Evolutionary conservation across 2,888 invertebrate species (phyloP).

Genomic region (Sepiola atlantica): DNA sequence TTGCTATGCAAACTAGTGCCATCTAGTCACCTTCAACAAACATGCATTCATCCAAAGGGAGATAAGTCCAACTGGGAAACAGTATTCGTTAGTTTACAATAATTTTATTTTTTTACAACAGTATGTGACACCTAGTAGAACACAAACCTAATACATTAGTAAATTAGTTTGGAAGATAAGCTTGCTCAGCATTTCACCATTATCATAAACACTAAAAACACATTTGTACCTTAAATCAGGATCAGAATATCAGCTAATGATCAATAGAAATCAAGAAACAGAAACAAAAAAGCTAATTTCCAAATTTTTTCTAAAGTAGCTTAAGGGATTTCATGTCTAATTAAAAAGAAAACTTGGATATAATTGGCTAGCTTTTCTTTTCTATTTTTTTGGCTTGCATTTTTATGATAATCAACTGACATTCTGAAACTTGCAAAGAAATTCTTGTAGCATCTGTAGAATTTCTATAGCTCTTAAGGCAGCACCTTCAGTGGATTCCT

Average conservation of each 20-base stretch:
- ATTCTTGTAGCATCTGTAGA: neutral
- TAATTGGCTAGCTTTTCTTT: neutral
- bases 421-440: neutral
- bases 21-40: too few relatives aligned
- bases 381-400: neutral
- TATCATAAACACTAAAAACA: too few relatives aligned
- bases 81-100: too few relatives aligned
- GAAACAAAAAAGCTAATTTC: neutral
- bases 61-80: too few relatives aligned
- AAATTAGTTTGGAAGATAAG: too few relatives aligned
- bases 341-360: neutral
- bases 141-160: too few relatives aligned
- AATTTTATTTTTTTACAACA: too few relatives aligned
- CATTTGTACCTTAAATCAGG: neutral
- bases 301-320: conserved; percentile 32
- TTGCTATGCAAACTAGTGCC: too few relatives aligned
- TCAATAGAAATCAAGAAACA: neutral
- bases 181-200: too few relatives aligned
- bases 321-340: neutral
- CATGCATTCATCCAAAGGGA: too few relatives aligned
- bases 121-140: too few relatives aligned
- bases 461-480: conserved; percentile 12
- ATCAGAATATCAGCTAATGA: neutral
- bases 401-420: neutral
- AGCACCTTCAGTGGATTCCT: neutral